Base-by-base conservation (phyloP, 2,113 vertebrate species). In the Mystacornis crossleyi region DNA sequence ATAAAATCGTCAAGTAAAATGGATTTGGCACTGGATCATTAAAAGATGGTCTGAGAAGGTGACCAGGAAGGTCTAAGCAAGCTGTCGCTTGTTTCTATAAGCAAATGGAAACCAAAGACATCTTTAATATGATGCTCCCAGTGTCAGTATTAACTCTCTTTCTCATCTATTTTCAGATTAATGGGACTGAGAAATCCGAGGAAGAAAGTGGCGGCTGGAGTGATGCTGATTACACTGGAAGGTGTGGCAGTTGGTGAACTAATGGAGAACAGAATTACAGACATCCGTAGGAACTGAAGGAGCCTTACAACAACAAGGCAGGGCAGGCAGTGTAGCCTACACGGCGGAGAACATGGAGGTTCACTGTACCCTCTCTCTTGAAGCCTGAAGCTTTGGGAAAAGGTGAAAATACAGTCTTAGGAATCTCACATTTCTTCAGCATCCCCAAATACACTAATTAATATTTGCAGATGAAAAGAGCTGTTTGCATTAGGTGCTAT, bases 121-220 rank as follows among this genome's bases (percentile, higher is more conserved):
- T 42, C 28, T 71, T 71, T 86, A 92, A 51, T 51, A 29, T 12
- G 50, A 87, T 67, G n/a, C 9, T 94, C 65, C 43, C 33, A 16
- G 53, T 79, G 73, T 94, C 84, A 74, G 43, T 65, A 48, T 92
- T 86, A 91, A 93, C 65, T 95, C 47, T 53, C 42, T 88, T 69
- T 90, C 88, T 93, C 67, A 78, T 95, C 86, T 77, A 33, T 89
- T 93, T 93, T 86, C 86, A 86, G 40, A 84, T 48, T 72, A 89
- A 79, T 21, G 33, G 43, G 24, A 78, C 34, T 34, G 57, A 72
- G 60, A 89, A 87, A 71, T n/a, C 34, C 0, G 2, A 36, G 65
- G 7, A 55, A 61, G 25, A 34, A 62, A 28, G 38, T 4, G n/a
- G 71, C 73, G 40, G 50, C 34, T 18, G 50, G 54, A 73, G 51